These are phyloP conservation scores for Danio tinwini DNA, from an alignment of 2,797 vertebrate genomes.

Conservation along the genomic window DNA sequence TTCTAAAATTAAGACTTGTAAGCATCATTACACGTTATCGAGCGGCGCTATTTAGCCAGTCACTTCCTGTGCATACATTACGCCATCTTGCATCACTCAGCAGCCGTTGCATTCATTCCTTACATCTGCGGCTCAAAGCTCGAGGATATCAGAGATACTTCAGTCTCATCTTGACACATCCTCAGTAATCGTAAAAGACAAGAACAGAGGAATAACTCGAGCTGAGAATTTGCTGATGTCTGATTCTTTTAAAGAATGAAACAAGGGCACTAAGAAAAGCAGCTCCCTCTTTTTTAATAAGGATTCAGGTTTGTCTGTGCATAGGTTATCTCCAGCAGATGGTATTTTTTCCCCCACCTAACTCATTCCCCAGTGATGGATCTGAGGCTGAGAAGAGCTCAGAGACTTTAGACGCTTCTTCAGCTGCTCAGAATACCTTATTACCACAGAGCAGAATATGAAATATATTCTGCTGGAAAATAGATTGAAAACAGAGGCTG, in stretches of 20 bases:
- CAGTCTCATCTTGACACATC: conserved; percentile 7
- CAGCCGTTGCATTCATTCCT: neutral
- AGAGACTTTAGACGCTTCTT: conserved; percentile 4
- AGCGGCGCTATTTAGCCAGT: neutral
- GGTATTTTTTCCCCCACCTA: conserved; percentile 2
- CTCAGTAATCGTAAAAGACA: conserved; percentile 19
- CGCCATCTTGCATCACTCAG: neutral
- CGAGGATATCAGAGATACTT: conserved; percentile 14
- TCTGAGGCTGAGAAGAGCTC: conserved; percentile 23
- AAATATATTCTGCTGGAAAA: neutral
- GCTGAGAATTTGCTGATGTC: conserved; percentile 16
- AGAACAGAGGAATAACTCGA: neutral
- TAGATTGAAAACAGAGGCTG: neutral
- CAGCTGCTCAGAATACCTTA: conserved; percentile 11
- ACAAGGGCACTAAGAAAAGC: neutral
- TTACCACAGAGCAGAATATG: neutral
- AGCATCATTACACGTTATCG: conserved; percentile 10
- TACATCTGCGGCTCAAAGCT: conserved; percentile 30
- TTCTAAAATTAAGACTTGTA: neutral
- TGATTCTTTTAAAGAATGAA: conserved; percentile 28
- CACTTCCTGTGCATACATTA: conserved; percentile 26
- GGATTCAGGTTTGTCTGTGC: neutral
- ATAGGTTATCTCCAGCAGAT: conserved; percentile 22
- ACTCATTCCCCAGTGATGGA: conserved; percentile 24
- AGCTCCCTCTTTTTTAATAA: conserved; percentile 5